Conservation (phyloP, 2,113 vertebrate genomes). For the Alosa alosa region DNA sequence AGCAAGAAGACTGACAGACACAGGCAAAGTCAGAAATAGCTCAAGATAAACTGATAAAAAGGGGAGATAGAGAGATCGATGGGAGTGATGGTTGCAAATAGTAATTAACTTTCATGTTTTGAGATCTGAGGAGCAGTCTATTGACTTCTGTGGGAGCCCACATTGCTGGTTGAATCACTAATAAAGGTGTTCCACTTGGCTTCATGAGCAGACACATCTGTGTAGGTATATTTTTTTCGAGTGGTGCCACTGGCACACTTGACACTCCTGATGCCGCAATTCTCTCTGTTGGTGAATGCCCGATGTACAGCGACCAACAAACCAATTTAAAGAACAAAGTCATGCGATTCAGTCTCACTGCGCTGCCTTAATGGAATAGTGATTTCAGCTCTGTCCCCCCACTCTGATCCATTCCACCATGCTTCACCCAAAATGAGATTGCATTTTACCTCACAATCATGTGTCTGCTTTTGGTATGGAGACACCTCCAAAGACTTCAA, state of each 20-base stretch:
- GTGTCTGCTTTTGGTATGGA: slow-evolving; percentile 45
- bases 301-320: slow-evolving; percentile 14
- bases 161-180: neutral
- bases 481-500: slow-evolving; percentile 50
- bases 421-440: slow-evolving; percentile 53
- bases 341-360: slow-evolving; percentile 28
- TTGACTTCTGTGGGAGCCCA: slow-evolving; percentile 1
- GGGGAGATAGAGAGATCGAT: neutral
- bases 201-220: neutral
- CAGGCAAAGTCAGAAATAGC: neutral
- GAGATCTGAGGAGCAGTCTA: neutral
- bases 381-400: slow-evolving; percentile 33
- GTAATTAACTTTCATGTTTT: slow-evolving; percentile 18
- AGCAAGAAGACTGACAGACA: neutral
- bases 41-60: neutral
- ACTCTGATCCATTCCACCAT: slow-evolving; percentile 28
- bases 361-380: slow-evolving; percentile 38
- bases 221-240: neutral
- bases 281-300: neutral
- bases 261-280: neutral
- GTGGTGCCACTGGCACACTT: neutral
- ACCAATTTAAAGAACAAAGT: slow-evolving; percentile 31
- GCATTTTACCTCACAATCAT: slow-evolving; percentile 46
- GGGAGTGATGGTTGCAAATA: slow-evolving; percentile 25
- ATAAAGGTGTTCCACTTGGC: neutral